phyloP scores from a whole-genome alignment of 2,113 vertebrate genomes.

The Boulengeromyrus knoepffleri region DNA sequence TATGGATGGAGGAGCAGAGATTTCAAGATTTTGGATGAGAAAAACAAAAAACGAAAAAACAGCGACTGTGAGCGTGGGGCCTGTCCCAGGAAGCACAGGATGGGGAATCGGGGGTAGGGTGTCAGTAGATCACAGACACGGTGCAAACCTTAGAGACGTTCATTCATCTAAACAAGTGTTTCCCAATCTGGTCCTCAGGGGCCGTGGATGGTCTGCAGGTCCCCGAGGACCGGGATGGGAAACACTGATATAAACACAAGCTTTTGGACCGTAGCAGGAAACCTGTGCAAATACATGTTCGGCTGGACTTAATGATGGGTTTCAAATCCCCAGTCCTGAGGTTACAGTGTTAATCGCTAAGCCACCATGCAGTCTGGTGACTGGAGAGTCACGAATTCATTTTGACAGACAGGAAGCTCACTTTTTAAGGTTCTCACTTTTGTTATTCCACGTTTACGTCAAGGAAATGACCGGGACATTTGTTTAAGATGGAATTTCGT shows the following conservation, averaged over 20 bases:
- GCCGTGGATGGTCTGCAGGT: not conserved
- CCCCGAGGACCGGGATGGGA: not conserved
- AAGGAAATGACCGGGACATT: not conserved
- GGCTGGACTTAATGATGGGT: not conserved
- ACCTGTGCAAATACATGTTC: not conserved
- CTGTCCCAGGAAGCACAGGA: not conserved
- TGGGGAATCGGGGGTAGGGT: not conserved
- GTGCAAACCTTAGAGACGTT: not conserved
- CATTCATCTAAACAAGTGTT: not conserved
- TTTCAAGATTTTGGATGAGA: not conserved
- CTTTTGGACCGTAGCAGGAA: not conserved
- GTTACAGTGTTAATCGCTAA: not conserved
- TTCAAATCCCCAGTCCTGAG: not conserved
- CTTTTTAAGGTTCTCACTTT: not conserved
- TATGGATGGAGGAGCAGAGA: not conserved
- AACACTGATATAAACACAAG: not conserved
- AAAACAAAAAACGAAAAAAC: not conserved
- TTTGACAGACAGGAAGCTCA: not conserved
- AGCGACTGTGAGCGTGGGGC: not conserved
- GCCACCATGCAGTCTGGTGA: not conserved
- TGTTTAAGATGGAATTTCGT: not conserved
- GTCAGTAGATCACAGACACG: not conserved
- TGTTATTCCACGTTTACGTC: not conserved
- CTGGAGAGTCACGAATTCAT: not conserved
- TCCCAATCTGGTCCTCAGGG: not conserved